Evolutionary conservation across 2,797 vertebrate species (phyloP).

Genomic region (Eulemur coronatus): DNA sequence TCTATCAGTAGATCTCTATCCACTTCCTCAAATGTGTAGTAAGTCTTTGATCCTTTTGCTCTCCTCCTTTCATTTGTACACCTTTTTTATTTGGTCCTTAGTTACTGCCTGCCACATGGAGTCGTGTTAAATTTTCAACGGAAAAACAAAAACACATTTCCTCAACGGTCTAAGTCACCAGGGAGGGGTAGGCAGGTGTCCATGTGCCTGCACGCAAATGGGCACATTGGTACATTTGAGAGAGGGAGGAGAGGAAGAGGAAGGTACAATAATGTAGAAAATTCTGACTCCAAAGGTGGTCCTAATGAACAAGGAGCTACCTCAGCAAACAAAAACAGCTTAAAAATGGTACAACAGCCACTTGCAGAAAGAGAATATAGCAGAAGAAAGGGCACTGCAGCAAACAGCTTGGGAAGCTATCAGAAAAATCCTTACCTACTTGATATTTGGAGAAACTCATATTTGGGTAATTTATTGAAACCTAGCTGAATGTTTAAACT

Average conservation of each 20-base stretch:
- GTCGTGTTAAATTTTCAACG: background rate
- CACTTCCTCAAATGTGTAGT: background rate
- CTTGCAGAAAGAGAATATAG: background rate
- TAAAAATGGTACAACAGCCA: accelerated
- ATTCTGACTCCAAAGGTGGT: background rate
- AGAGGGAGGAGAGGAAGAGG: accelerated
- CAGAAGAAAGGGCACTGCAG: accelerated
- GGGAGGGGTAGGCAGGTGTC: background rate
- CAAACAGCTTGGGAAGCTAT: background rate
- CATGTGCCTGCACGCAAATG: background rate
- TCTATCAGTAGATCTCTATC: background rate
- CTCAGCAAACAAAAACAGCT: background rate
- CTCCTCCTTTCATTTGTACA: background rate
- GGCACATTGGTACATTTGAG: background rate
- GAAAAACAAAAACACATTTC: background rate
- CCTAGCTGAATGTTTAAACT: background rate
- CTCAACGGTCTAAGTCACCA: background rate
- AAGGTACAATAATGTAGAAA: background rate
- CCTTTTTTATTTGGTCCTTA: background rate
- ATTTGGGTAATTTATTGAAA: background rate
- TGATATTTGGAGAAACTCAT: background rate
- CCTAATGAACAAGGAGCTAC: background rate
- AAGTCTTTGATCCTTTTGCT: background rate
- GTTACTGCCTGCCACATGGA: background rate
- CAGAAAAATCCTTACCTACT: background rate